Base-by-base conservation (phyloP, 1,140 invertebrate genomes). In the Pogonomyrmex californicus region DNA sequence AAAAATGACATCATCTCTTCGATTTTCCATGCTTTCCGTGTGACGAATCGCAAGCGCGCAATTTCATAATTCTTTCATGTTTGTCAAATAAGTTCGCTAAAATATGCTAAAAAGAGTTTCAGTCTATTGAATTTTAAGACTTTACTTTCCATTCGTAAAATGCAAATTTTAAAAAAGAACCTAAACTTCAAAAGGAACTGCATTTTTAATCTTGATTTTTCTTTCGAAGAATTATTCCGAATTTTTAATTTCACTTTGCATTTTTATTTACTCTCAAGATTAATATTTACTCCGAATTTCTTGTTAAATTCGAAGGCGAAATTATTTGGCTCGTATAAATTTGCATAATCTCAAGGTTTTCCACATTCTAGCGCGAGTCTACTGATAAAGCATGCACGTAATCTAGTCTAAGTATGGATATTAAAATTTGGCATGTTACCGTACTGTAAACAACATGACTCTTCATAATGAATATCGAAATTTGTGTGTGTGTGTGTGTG, bases 361-460 rank as follows among this genome's bases (percentile, higher is more conserved):
- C 89, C 85, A 92, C 90, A 91, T 92, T 92, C 89, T 91, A 91
- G 54, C 85, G 51, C 75, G 62, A 41, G 17, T 23, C 70, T 63
- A 68, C 66, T 87, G 86, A 89, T 90, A 90, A 90, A 91, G 78
- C 65, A 68, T 79, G 7, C 54, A 36, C 66, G 83, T 88, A 91
- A 91, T 92, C 91, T 70, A 60, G 49, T 62, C 56, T 41, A 62
- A 83, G 6, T 12, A 60, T 38, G 1, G 17, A 65, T 63, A 77
- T 83, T 85, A 49, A 47, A 60, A 79, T 70, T 47, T 51, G 36
- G 23, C 47, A 47, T 51, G 49, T 81, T 86, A 82, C 7, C 36
- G 12, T 49, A 2, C 30, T 38, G 6, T 79, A 54, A 44, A 79
- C n/a, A 23, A 4, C 30, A 4, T 60, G 33, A 41, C 60, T 9